These are phyloP conservation scores for Drosophila ezoana DNA, from an alignment of 2,888 invertebrate genomes.

Conservation along the genomic window DNA sequence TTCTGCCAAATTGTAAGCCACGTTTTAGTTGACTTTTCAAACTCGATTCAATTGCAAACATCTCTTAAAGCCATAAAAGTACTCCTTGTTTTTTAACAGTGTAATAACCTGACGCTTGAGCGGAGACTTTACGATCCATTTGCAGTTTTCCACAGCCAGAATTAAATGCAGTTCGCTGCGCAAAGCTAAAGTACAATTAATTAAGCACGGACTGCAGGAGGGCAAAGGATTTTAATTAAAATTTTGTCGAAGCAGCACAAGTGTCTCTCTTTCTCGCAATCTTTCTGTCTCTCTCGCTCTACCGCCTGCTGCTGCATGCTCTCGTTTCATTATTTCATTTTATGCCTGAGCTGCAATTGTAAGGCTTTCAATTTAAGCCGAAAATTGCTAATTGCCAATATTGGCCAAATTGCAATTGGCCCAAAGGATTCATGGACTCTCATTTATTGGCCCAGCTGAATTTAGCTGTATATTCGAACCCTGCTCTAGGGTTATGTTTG, in stretches of 20 bases:
- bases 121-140: constrained; percentile 18
- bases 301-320: constrained; percentile 37
- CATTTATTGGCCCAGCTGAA: constrained; percentile 17
- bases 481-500: not conserved
- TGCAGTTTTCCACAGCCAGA: constrained; percentile 12
- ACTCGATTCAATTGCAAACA: too few species aligned
- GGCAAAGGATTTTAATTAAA: constrained; percentile 72
- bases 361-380: constrained; percentile 77
- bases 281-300: not conserved
- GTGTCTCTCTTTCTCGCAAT: constrained; percentile 19
- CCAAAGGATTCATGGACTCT: constrained; percentile 19
- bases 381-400: constrained; percentile 73
- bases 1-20: too few species aligned
- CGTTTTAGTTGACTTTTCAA: too few species aligned
- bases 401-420: constrained; percentile 36
- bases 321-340: constrained; percentile 72
- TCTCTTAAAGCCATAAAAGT: too few species aligned
- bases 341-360: constrained; percentile 71
- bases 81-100: not conserved
- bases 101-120: constrained; percentile 3
- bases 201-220: constrained; percentile 55
- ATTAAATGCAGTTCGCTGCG: constrained; percentile 45
- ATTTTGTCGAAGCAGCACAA: constrained; percentile 72
- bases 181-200: constrained; percentile 71
- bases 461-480: constrained; percentile 10